A percentile compares a stretch with the other conserved stretches of the same genome.
Evolutionary conservation across 1,140 invertebrate species (phyloP).

Genomic region (Bombus waltoni): DNA sequence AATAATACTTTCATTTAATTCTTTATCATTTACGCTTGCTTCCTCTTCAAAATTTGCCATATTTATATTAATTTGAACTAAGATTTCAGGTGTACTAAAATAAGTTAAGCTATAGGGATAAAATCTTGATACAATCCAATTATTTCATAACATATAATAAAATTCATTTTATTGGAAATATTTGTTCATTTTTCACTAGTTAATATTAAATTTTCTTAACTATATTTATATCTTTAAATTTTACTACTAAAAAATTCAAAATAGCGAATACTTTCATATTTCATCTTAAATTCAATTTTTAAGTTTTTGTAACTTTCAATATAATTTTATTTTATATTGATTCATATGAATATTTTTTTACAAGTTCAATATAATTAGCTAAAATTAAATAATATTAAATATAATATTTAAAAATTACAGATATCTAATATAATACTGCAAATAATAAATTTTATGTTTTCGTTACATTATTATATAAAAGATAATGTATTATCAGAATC

Average conservation of each 20-base stretch:
- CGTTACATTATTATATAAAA: not conserved
- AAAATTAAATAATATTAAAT: not conserved
- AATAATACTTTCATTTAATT: conserved; percentile 34
- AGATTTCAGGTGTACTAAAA: not conserved
- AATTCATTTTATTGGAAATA: not conserved
- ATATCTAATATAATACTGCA: not conserved
- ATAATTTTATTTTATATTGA: not conserved
- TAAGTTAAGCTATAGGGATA: not conserved
- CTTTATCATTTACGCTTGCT: not conserved
- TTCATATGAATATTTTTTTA: not conserved
- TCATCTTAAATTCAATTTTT: not conserved
- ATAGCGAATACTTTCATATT: not conserved
- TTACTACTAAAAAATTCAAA: not conserved
- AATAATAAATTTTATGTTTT: not conserved
- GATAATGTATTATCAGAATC: too few relatives aligned
- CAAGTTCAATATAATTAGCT: not conserved
- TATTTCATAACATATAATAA: not conserved
- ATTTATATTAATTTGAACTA: not conserved
- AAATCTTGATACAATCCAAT: not conserved
- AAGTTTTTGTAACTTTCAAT: not conserved
- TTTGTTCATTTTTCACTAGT: not conserved
- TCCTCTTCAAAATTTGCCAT: conserved; percentile 44
- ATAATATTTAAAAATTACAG: not conserved
- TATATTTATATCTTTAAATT: not conserved
- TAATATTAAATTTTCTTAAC: not conserved